Percentiles rank a stretch among this genome's conserved stretches.
Evolutionary conservation across 2,797 vertebrate species (phyloP).

Genomic region (Helicolenus hilgendorfi): DNA sequence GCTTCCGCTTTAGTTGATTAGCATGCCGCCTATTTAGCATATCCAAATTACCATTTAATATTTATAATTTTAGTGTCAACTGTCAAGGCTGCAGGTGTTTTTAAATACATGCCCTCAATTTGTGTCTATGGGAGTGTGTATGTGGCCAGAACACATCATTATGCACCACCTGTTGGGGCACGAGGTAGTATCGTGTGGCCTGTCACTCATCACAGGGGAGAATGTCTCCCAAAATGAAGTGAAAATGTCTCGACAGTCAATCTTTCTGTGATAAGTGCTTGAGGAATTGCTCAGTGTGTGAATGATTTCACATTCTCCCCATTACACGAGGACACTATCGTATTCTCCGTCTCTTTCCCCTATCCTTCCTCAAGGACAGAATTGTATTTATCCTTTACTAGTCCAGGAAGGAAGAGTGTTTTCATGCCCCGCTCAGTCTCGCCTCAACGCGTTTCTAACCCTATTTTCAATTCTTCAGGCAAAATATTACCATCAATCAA

Average conservation of each 20-base stretch:
- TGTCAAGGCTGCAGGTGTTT: constrained; percentile 83
- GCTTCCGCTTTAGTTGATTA: constrained; percentile 62
- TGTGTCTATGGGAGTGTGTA: constrained; percentile 9
- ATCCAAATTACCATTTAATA: constrained; percentile 81
- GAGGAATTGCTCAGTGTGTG: constrained; percentile 45
- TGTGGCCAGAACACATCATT: constrained; percentile 61
- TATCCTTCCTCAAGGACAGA: constrained; percentile 69
- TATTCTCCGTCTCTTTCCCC: neutral
- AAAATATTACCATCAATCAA: constrained; percentile 78
- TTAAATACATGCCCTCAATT: constrained; percentile 55
- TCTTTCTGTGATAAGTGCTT: constrained; percentile 59
- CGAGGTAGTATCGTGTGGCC: constrained; percentile 51
- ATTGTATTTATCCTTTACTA: constrained; percentile 70
- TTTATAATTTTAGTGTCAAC: constrained; percentile 81
- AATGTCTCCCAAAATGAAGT: constrained; percentile 60
- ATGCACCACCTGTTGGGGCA: constrained; percentile 74
- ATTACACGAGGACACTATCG: constrained; percentile 39
- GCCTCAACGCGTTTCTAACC: constrained; percentile 59
- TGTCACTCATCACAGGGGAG: constrained; percentile 66
- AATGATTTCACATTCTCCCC: constrained; percentile 49
- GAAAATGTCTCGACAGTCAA: constrained; percentile 66
- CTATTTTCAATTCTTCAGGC: constrained; percentile 68
- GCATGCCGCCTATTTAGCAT: constrained; percentile 72
- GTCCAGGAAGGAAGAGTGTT: constrained; percentile 50
- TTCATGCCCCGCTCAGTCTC: constrained; percentile 52